Conservation (phyloP, 1,140 invertebrate species). For the Drosophila pectinifera region DNA sequence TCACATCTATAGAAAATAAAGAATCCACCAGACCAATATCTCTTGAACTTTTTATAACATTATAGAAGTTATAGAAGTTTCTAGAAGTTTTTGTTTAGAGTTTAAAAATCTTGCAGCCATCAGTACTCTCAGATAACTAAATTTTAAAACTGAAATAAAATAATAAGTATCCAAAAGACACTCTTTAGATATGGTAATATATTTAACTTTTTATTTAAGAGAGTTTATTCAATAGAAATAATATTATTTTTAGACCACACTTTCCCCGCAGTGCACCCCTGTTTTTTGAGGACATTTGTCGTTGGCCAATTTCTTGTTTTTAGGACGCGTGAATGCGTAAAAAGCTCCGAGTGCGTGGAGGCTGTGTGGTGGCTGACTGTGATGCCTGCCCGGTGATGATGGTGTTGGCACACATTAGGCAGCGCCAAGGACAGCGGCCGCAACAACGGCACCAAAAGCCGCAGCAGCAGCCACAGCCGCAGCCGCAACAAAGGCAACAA, state of each 20-base stretch:
- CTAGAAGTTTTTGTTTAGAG: too few species aligned
- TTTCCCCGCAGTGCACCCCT: conserved; percentile 13
- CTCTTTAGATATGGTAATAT: too few species aligned
- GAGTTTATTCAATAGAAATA: not conserved
- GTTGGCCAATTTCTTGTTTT: conserved; percentile 62
- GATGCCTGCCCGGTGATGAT: conserved; percentile 3
- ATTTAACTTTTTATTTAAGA: too few species aligned
- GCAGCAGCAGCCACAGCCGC: conserved; percentile 58
- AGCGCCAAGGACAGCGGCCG: conserved; percentile 66
- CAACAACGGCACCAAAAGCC: conserved; percentile 37
- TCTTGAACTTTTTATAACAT: too few species aligned
- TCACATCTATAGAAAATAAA: too few species aligned
- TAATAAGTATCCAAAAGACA: too few species aligned
- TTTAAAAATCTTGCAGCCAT: too few species aligned
- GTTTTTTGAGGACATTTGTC: conserved; percentile 23
- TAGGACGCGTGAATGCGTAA: conserved; percentile 76
- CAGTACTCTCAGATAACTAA: too few species aligned
- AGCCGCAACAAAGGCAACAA: conserved; percentile 54
- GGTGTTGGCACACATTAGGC: conserved; percentile 73
- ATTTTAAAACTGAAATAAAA: too few species aligned
- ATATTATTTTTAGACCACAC: conserved; percentile 21
- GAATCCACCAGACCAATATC: too few species aligned
- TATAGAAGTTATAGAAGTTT: too few species aligned
- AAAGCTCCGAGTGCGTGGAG: conserved; percentile 48
- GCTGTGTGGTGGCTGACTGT: not conserved